Conservation (phyloP, 2,113 vertebrate genomes). For the Notiomystis cincta region DNA sequence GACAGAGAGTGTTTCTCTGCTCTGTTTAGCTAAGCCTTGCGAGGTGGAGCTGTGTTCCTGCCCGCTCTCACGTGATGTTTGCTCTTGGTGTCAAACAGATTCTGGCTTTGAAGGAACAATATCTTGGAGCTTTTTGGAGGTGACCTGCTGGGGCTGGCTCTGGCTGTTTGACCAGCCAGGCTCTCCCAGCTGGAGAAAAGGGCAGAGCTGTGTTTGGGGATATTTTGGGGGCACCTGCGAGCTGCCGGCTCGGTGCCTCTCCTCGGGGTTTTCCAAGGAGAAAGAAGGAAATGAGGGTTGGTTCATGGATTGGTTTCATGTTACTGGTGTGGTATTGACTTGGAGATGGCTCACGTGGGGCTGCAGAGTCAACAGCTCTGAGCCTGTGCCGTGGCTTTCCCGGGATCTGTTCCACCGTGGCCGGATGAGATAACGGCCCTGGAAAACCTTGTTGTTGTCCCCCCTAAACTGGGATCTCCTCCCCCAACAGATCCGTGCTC, state of each 20-base stretch:
- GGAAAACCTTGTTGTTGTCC: neutral
- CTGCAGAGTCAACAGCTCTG: neutral
- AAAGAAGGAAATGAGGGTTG: neutral
- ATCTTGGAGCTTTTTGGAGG: neutral
- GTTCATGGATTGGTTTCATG: neutral
- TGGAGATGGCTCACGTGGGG: slow-evolving; percentile 32
- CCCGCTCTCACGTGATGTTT: neutral
- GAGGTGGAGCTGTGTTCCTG: neutral
- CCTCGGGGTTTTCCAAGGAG: neutral
- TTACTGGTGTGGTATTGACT: neutral
- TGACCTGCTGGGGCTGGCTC: neutral
- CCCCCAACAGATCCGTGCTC: rapidly evolving
- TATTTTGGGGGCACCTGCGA: neutral
- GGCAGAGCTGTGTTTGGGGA: neutral
- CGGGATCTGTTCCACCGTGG: rapidly evolving
- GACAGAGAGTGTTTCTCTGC: neutral
- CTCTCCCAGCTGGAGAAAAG: neutral
- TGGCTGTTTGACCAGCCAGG: too few relatives aligned
- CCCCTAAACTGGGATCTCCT: neutral
- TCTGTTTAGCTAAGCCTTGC: neutral
- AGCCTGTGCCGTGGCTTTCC: neutral
- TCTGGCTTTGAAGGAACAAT: neutral
- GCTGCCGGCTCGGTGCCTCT: neutral
- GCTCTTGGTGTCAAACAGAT: neutral
- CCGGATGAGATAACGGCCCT: neutral